These are phyloP conservation scores for Oxyruncus cristatus DNA, from an alignment of 2,113 vertebrate species.

Conservation along the genomic window DNA sequence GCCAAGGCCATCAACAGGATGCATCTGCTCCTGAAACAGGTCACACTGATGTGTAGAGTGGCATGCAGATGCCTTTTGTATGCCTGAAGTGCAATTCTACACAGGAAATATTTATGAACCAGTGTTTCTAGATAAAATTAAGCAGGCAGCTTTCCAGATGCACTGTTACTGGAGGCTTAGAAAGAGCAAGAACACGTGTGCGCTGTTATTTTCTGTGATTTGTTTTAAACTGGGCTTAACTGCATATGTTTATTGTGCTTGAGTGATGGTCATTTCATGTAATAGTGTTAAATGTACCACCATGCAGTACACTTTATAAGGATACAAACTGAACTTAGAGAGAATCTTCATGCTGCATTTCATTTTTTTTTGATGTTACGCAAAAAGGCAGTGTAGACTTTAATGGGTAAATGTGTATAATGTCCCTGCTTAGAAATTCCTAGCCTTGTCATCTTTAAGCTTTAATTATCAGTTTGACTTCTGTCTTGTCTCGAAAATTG, in stretches of 20 bases:
- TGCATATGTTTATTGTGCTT: neutral
- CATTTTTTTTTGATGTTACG: neutral
- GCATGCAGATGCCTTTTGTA: neutral
- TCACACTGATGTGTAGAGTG: neutral
- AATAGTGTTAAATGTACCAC: neutral
- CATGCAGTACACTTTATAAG: neutral
- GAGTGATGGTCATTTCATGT: neutral
- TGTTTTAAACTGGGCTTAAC: neutral
- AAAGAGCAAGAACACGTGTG: neutral
- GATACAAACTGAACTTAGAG: neutral
- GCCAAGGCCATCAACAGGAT: conserved; percentile 32
- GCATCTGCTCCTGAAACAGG: neutral
- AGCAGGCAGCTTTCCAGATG: neutral
- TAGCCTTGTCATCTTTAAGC: neutral
- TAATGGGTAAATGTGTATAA: neutral
- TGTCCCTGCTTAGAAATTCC: neutral
- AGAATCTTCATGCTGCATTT: neutral
- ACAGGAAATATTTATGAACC: neutral
- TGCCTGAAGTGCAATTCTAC: neutral
- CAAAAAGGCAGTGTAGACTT: neutral
- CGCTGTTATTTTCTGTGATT: neutral
- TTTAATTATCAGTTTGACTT: neutral
- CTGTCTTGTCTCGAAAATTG: neutral
- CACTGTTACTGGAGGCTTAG: neutral
- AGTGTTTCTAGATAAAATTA: conserved; percentile 12